Evolutionary conservation across 1,140 invertebrate species (phyloP), one percentile per base, ranked within the genome.

Genomic region (Homarus americanus): DNA sequence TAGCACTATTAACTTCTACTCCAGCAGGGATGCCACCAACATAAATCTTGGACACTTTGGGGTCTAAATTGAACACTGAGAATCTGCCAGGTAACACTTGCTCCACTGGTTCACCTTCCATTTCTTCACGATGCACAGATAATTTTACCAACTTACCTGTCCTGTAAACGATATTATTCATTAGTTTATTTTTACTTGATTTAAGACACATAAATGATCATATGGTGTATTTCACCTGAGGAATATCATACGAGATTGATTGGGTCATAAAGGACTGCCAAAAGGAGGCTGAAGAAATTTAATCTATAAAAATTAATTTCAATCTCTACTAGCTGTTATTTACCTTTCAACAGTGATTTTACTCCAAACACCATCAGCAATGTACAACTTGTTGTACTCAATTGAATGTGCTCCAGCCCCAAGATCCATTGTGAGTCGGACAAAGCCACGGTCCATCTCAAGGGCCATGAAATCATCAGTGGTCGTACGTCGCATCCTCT

Each of bases 401-500:
- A 98, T 96, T 90, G 95, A 96, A 49, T 97, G 96, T 0, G 96
- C 95, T 32, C 97, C 98, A 91, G 97, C 97, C 28, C 99, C 99
- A 69, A 99, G 95, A 93, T 99, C 97, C 92, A 98, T 96, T 32
- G 96, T 96, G 20, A 99, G 95, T 41, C 97, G 96, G 0, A 98
- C 97, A 93, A 97, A 97, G 10, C 98, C 98, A 93, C 97, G 96
- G 94, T 97, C 96, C 36, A 99, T 95, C 93, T 98, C 96, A n/a
- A 99, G 93, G 15, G 98, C 97, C 95, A 99, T 97, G 94, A 97
- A 99, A 93, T 99, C 99, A 92, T 97, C 97, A 32, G 96, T 96
- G 93, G 96, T 96, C 36, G 95, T 95, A 93, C 96, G 94, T 69
- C 95, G 95, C 72, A 96, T 94, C 93, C 96, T 96, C 78, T 93